Base-by-base conservation (phyloP, 2,888 invertebrate species). In the Leucoptera coffeella region DNA sequence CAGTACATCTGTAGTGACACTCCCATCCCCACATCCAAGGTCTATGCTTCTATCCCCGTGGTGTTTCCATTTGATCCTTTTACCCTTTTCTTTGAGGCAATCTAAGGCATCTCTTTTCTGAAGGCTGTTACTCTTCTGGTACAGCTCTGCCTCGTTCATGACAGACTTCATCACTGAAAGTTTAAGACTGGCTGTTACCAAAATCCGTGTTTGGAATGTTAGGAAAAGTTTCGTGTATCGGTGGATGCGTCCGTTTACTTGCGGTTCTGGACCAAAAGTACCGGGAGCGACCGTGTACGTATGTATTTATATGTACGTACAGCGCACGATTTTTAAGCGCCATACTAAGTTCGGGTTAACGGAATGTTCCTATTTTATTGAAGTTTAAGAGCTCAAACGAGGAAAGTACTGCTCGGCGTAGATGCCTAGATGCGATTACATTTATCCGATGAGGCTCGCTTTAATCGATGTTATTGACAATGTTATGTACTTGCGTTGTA, bases 11-110 rank as follows among this genome's bases (percentile, higher is more conserved):
- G 74, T 65, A 1, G 80, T 76, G 8, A 85, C 80, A 39, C 78
- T 75, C 0, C 86, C 85, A 19, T 82, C 80, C 0, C 85, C 88
- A 32, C 81, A 82, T 1, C 88, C 88, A 20, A 87, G 72, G 39
- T 88, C 88, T 30, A 82, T 40, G 26, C 80, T 47, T n/a, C 51
- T 50, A 26, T 57, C 51, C 0, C 60, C 65, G 26, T 58, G 56
- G 9, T 48, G 39, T 27, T 61, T 61, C 80, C 79, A 81, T 32
- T 71, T 59, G 15, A 84, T 55, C 37, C 67, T 54, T 6, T 57
- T 50, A 4, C 73, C 52, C 44, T 78, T 84, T 40, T 82, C 78
- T 17, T 80, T 72, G 25, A 87, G 47, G 8, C 82, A 74, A 32
- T 77, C 23, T 11, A 26, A 17, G 6, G 64, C 60, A 34, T 62